Evolutionary conservation across 2,113 vertebrate species (phyloP).

Genomic region (Paedocypris sp.): DNA sequence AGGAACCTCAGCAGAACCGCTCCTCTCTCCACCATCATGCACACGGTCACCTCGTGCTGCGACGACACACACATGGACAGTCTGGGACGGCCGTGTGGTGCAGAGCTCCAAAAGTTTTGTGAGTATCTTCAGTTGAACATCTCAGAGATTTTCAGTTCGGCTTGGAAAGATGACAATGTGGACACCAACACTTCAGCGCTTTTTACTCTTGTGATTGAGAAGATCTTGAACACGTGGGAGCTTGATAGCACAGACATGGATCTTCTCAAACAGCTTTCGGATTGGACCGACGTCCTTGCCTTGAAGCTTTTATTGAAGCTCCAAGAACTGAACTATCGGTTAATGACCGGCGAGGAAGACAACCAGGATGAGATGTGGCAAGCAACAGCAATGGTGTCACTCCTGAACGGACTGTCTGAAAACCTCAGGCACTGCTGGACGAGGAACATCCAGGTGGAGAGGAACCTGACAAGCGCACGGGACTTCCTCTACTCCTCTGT

Average conservation of each 20-base stretch:
- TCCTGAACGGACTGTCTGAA: conserved; percentile 57
- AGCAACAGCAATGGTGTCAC: conserved; percentile 41
- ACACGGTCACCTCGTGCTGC: conserved; percentile 45
- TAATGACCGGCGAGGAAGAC: conserved; percentile 30
- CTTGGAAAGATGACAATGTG: conserved; percentile 16
- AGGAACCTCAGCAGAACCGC: conserved; percentile 35
- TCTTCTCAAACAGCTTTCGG: conserved; percentile 48
- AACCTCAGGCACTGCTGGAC: conserved; percentile 58
- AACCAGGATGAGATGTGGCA: conserved; percentile 47
- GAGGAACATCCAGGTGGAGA: conserved; percentile 47
- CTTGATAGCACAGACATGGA: conserved; percentile 41
- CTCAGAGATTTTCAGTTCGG: conserved; percentile 33
- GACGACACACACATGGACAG: conserved; percentile 20
- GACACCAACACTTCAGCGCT: conserved; percentile 19
- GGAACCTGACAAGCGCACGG: conserved; percentile 37
- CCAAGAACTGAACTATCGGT: conserved; percentile 51
- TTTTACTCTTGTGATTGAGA: conserved; percentile 43
- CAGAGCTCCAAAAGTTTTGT: conserved; percentile 48
- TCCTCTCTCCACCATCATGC: background rate
- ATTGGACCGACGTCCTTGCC: conserved; percentile 61
- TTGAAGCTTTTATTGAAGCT: conserved; percentile 57
- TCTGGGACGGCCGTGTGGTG: conserved; percentile 40
- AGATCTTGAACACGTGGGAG: conserved; percentile 54
- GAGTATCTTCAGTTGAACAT: conserved; percentile 27
- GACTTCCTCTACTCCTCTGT: conserved; percentile 23